Base-by-base conservation (phyloP, 2,888 invertebrate species). In the Neocrepidodera transversa region DNA sequence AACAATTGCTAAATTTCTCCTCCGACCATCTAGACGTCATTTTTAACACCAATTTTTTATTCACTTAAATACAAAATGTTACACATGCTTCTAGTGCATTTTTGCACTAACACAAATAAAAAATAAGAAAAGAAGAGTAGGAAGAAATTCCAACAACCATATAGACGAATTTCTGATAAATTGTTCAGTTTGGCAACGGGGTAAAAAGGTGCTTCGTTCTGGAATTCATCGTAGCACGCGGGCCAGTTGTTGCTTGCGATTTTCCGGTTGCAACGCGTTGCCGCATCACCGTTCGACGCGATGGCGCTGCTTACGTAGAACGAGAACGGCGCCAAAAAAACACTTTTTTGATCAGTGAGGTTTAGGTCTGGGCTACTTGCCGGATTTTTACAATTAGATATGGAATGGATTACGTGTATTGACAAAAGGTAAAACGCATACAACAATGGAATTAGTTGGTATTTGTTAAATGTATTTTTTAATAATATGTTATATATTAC, bases 331-430 rank as follows among this genome's bases (percentile, higher is more conserved):
- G 14, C 35, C 13, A 11, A 14, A 35, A 11, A 11, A 35, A 35
- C 4, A 30, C n/a, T 6, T 6, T 35, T 35, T 35, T 13, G 14
- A 14, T 35, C 35, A 13, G 14, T 14, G 35, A 2, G 35, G 14
- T 35, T 35, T 13, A 35, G 8, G 14, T 11, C 35, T 35, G 35
- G 35, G n/a, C n/a, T 6, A 35, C 35, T 7, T 35, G 14, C 8
- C 14, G 14, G 35, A 35, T 35, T 35, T 11, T 11, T 10, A 17
- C 17, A 26, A 8, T 14, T 45, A 64, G 59, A 40, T 55, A 70
- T 70, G 70, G 70, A 70, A 68, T 70, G 70, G 70, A 70, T 70
- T 60, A 70, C 70, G 28, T 66, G 68, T 17, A 68, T 70, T 36
- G 70, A 70, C 47, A 70, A 70, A 68, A 68, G 70, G 70, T 70